Evolutionary conservation across 2,888 invertebrate species (phyloP), one percentile per base, ranked within the genome.

Genomic region (Heliconius sara): DNA sequence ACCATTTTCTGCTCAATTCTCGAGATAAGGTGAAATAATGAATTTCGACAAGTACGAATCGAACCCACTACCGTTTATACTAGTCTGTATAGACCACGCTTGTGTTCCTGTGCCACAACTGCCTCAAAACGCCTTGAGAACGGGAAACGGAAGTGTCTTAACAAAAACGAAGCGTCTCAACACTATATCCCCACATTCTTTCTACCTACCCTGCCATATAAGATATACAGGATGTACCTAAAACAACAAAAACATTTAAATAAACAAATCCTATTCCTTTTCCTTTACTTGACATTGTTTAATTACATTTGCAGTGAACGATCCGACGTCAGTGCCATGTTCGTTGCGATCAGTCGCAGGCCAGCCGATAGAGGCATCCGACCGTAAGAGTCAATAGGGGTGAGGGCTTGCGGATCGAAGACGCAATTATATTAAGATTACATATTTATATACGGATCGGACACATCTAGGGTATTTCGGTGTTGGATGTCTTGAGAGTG

Each of bases 351-450:
- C 83, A 84, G 79, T 79, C 71, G 82, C 83, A 82, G 83, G 71
- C 60, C 10, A 60, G n/a, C 60, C 78, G 73, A 78, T 78, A 77
- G 71, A 82, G 81, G 83, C 86, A 87, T 82, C 86, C 86, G 85
- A 86, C 85, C 87, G 88, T 87, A 82, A 91, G 89, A 91, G 90
- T 90, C 92, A 90, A 91, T 92, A 92, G 89, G 93, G 93, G 92
- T 88, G 86, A 86, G 89, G 91, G 90, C 84, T 85, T 84, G 86
- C 84, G 86, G 87, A 84, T 89, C 89, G 91, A 89, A 89, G 88
- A 89, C 89, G 89, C 94, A 93, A 94, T 94, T 94, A 93, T 93
- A 91, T 92, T 91, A 93, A 94, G 93, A 94, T 94, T 94, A 94
- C 92, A 91, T 93, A 93, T 94, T 93, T 94, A 93, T 94, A 93